Evolutionary conservation across 2,888 invertebrate genomes (phyloP), one percentile per base, ranked within the genome.

Genomic region (Schizotus pectinicornis): DNA sequence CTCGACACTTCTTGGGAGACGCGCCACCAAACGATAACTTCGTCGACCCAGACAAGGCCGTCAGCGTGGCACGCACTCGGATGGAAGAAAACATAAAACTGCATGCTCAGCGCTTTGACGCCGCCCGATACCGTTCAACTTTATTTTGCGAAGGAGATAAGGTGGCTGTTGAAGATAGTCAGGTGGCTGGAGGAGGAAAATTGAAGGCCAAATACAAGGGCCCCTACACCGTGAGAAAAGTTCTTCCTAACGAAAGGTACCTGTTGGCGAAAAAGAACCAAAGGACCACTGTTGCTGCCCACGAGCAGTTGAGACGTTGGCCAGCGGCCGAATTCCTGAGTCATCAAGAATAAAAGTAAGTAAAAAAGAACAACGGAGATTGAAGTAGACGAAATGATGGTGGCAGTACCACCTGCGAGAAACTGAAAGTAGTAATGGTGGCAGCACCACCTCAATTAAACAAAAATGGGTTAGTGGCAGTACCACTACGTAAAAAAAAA

Each of bases 231-330:
- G 33, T 33, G 6, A 7, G 33, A 7, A 33, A 33, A 33, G 7
- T 33, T 33, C 7, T 33, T 7, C 7, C 33, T 33, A 33, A 33
- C 7, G 7, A 33, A n/a, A n/a, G n/a, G n/a, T n/a, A n/a, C n/a
- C n/a, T n/a, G n/a, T n/a, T n/a, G n/a, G n/a, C n/a, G n/a, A n/a
- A n/a, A n/a, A n/a, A n/a, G n/a, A n/a, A n/a, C n/a, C n/a, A n/a
- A n/a, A n/a, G n/a, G n/a, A n/a, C n/a, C n/a, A n/a, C n/a, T 36
- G 22, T 48, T 9, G 48, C 48, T 22, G 48, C 36, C 12, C 48
- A 37, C 22, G 47, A 51, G n/a, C 51, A 51, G n/a, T 39, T 51
- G 33, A 37, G 51, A 39, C 39, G 31, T 32, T 51, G 51, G 45
- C 51, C 33, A 33, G 7, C 33, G 7, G 33, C 7, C 33, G 6